These are phyloP conservation scores for cat (Felis catus) DNA, from an alignment of 2,113 vertebrate species.

Conservation along the genomic window F.catus_Fca126_mat1.0 CM031412.1:129256501-129257000, in stretches of 20 bases:
- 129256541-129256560: not conserved
- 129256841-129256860: not conserved
- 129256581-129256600: not conserved
- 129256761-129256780: not conserved
- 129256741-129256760: not conserved
- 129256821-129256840: not conserved
- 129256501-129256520: not conserved
- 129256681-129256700: not conserved
- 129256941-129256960: not conserved
- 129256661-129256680: not conserved
- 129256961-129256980: not conserved
- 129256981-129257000: not conserved
- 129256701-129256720: not conserved
- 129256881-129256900: not conserved
- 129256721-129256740: not conserved
- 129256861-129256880: not conserved
- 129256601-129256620: not conserved
- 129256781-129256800: not conserved
- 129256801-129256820: not conserved
- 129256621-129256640: not conserved
- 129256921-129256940: not conserved
- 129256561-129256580: no score
- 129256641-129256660: not conserved
- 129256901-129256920: not conserved
- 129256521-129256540: not conserved